Conservation (phyloP, 2,888 invertebrate genomes). For the Acrobasis consociella region DNA sequence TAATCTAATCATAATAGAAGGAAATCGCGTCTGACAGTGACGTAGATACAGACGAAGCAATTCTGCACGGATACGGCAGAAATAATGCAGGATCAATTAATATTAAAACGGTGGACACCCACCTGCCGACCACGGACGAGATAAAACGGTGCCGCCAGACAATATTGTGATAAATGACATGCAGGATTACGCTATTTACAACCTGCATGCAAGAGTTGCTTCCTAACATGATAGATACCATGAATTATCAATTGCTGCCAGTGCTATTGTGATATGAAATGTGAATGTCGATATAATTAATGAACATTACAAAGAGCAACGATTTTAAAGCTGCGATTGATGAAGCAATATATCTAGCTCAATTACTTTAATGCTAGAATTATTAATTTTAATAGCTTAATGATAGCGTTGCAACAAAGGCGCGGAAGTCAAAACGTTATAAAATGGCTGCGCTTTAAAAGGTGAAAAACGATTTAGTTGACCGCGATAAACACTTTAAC, state of each 20-base stretch:
- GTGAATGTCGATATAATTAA: conserved; percentile 28
- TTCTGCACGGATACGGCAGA: conserved; percentile 39
- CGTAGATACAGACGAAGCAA: conserved; percentile 41
- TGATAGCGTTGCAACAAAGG: conserved; percentile 39
- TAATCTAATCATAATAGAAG: conserved; percentile 23
- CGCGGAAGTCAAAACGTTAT: conserved; percentile 50
- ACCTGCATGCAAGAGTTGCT: conserved; percentile 38
- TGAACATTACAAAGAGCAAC: conserved; percentile 18
- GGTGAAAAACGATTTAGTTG: conserved; percentile 56
- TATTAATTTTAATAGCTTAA: conserved; percentile 8
- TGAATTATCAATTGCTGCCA: conserved; percentile 27
- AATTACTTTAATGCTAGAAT: conserved; percentile 7
- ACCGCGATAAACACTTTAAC: conserved; percentile 44
- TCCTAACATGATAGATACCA: conserved; percentile 30
- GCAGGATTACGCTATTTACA: conserved; percentile 56
- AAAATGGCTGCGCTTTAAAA: conserved; percentile 56
- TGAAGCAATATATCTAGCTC: conserved; percentile 3
- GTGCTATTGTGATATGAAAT: conserved; percentile 27
- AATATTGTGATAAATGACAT: conserved; percentile 72
- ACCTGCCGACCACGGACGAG: conserved; percentile 55
- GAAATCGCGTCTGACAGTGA: conserved; percentile 22
- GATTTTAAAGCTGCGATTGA: conserved; percentile 10
- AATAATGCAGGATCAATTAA: conserved; percentile 64
- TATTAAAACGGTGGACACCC: conserved; percentile 61
- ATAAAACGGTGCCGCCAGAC: conserved; percentile 61